These are phyloP conservation scores for Crossaster papposus DNA, from an alignment of 53 echinoderm and acorn worm species.

Conservation along the genomic window DNA sequence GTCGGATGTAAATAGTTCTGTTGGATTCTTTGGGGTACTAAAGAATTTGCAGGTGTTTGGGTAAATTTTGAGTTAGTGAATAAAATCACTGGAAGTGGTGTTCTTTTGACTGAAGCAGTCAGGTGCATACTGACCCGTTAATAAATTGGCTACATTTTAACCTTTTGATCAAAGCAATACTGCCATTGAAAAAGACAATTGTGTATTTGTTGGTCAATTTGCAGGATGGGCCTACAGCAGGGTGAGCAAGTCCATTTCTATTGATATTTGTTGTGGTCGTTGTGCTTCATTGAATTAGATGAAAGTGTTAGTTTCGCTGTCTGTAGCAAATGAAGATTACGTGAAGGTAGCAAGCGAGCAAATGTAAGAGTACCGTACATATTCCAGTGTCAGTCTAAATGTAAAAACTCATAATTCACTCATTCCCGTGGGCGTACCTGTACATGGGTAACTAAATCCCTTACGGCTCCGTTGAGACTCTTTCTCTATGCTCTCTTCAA, in stretches of 20 bases:
- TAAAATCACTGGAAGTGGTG: too few species aligned
- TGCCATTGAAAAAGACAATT: background rate
- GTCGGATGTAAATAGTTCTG: background rate
- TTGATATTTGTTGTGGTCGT: background rate
- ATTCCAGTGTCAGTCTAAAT: background rate
- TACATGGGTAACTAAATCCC: background rate
- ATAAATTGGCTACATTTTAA: too few species aligned
- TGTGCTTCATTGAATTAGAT: too few species aligned
- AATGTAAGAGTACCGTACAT: background rate
- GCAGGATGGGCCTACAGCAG: too few species aligned
- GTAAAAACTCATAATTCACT: background rate
- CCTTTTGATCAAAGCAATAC: too few species aligned
- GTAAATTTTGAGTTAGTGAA: background rate
- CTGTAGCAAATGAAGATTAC: conserved; percentile 10
- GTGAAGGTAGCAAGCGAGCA: background rate
- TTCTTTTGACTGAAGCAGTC: too few species aligned
- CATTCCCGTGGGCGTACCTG: background rate
- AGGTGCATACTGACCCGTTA: too few species aligned
- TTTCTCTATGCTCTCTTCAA: background rate
- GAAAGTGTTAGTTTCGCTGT: background rate
- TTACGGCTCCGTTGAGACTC: background rate
- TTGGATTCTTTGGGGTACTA: background rate
- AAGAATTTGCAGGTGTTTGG: background rate
- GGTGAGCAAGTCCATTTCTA: background rate
- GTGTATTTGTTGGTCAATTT: background rate